phyloP scores from a whole-genome alignment of 2,113 vertebrate species.

The Poeciliopsis occidentalis region DNA sequence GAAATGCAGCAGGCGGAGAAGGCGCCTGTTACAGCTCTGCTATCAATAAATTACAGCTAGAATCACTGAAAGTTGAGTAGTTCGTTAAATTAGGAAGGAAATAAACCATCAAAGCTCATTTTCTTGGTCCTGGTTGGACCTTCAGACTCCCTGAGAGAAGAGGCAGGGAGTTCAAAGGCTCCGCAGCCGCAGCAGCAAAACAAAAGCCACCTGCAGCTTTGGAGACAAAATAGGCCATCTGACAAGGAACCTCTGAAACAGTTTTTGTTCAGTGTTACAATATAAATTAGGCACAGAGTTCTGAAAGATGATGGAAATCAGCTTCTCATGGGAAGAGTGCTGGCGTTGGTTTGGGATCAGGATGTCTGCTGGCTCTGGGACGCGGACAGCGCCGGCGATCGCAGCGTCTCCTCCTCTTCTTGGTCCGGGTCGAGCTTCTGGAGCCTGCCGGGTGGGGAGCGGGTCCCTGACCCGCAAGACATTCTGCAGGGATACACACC shows the following conservation, averaged over 20 bases:
- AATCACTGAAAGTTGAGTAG: slow-evolving; percentile 13
- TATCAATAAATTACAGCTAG: slow-evolving; percentile 17
- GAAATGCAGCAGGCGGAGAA: background rate
- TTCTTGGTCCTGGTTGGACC: slow-evolving; percentile 3
- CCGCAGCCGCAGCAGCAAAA: slow-evolving; percentile 10
- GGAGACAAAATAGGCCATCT: slow-evolving; percentile 31
- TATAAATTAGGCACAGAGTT: slow-evolving; percentile 55
- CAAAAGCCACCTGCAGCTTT: slow-evolving; percentile 16
- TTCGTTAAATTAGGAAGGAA: slow-evolving; percentile 1
- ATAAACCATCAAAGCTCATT: background rate
- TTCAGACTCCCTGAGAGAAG: slow-evolving; percentile 38
- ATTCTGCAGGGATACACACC: slow-evolving; percentile 5
- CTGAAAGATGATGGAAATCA: slow-evolving; percentile 19
- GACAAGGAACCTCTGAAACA: slow-evolving; percentile 21
- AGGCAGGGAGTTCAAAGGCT: slow-evolving; percentile 49
- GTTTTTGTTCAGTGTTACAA: slow-evolving; percentile 19
- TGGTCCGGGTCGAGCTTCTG: slow-evolving; percentile 6
- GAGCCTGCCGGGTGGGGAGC: slow-evolving; percentile 3
- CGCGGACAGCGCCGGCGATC: slow-evolving; percentile 24
- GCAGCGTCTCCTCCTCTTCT: slow-evolving; percentile 5
- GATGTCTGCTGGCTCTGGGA: background rate
- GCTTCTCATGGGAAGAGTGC: background rate
- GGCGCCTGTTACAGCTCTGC: slow-evolving; percentile 9
- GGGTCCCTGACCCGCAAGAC: slow-evolving; percentile 20
- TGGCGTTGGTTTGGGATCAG: slow-evolving; percentile 18